Conservation (phyloP, 2,888 invertebrate species). For the Ischnus inquisitorius region DNA sequence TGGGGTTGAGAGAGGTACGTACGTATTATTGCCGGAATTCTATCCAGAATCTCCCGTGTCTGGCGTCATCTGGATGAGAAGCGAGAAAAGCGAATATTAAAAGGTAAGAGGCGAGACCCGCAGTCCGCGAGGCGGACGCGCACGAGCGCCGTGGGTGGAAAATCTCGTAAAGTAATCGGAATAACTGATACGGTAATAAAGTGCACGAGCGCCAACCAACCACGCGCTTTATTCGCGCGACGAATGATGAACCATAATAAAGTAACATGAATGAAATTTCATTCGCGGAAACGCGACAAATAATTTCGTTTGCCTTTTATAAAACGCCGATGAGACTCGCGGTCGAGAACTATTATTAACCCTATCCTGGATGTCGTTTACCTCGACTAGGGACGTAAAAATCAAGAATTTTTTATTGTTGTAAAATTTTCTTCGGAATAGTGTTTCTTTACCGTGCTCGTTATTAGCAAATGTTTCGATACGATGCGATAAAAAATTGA, state of each 20-base stretch:
- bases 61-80: conserved; percentile 67
- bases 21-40: conserved; percentile 61
- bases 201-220: conserved; percentile 50
- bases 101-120: conserved; percentile 14
- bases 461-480: not conserved
- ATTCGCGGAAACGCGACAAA: conserved; percentile 1
- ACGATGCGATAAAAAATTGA: not conserved
- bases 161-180: conserved; percentile 59
- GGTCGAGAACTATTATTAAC: no score
- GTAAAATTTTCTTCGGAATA: no score
- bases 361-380: no score
- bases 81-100: conserved; percentile 66
- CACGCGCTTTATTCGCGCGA: not conserved
- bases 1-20: conserved; percentile 25
- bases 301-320: conserved; percentile 22
- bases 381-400: no score
- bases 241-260: conserved; percentile 17
- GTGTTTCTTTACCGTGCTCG: no score
- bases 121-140: not conserved
- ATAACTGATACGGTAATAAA: conserved; percentile 67
- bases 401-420: no score
- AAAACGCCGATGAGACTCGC: conserved; percentile 9
- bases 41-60: conserved; percentile 58
- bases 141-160: not conserved
- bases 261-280: conserved; percentile 27